Evolutionary conservation across 2,888 invertebrate species (phyloP), one percentile per base, ranked within the genome.

Genomic region (Coenonympha arcania): DNA sequence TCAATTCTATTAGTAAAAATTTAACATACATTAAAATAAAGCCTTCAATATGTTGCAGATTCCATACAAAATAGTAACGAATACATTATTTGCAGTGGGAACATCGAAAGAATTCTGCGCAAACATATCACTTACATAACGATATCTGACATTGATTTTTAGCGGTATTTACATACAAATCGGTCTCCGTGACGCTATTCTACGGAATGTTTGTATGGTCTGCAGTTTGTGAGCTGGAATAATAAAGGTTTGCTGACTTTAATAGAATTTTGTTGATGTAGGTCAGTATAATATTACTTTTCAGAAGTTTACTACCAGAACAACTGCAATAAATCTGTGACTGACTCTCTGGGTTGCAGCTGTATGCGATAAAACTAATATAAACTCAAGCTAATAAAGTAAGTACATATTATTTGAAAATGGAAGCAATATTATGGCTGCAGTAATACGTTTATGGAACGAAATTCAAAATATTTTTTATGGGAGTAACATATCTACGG

Each of bases 61-160:
- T 30, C 8, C 8, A 6, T 4, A 4, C 11, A 16, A 8, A 33
- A 16, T 5, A 13, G 15, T 39, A 24, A 8, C 20, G 3, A 22
- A 30, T 13, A 22, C 22, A 20, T 15, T n/a, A 2, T 3, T 9
- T 31, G 31, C 31, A 20, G 33, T n/a, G 13, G 9, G 3, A 22
- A 18, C 0, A 5, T 11, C 43, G 2, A 9, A 5, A 16, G 15
- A 6, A 22, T 43, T 31, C 43, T 43, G 43, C 15, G 31, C 20
- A 43, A 33, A 33, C 43, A 43, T 33, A 15, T 33, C 43, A 31
- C 20, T 42, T 30, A 15, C 31, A 22, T 9, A 31, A 43, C 20
- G 31, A 20, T 43, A 33, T 20, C 18, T 5, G 31, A 22, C 43
- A 31, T 43, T 43, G 43, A 43, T 43, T 43, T 43, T 43, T 43